Base-by-base conservation (phyloP, 2,113 vertebrate species). In the Gambusia holbrooki region DNA sequence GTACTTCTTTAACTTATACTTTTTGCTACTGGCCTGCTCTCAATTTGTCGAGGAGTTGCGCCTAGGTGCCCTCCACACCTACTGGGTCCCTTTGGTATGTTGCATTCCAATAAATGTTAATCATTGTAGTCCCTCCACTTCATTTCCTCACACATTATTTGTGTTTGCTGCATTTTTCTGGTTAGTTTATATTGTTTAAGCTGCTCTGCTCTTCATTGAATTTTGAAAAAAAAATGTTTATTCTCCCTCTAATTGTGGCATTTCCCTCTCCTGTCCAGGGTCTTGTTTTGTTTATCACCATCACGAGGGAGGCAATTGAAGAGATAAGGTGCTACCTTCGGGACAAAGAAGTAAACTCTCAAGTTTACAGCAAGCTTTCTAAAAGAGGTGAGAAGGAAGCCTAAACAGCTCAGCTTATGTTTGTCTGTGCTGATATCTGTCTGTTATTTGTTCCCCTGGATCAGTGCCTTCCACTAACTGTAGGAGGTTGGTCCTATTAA, bases 1-100 rank as follows among this genome's bases (percentile, higher is more conserved):
- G 85, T 99, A 99, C 92, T 99, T 99, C 93, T 98, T 97, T 95
- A 99, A 99, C 90, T 93, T 99, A 80, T 99, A 99, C 81, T 99
- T 99, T 86, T 89, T 99, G 81, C 95, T 99, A 2, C 84, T 99
- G 86, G 97, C 97, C 91, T 98, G 98, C 94, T 99, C 98, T 65
- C 98, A 99, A 65, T 99, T 99, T 83, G 96, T 99, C 0, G 94
- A 96, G 0, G 98, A 98, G 85, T 96, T 99, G 87, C 93, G 97
- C 12, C 93, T 99, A 0, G 97, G 97, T 0, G 96, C 96, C 0
- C 96, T 99, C 22, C 99, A 99, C 83, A 99, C 98, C 0, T 99
- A 99, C 94, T 99, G 98, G 98, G 97, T 99, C 72, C 98, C 97
- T 68, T 90, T 99, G 97, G 98, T 99, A 94, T 88, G 97, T 66